phyloP scores from a whole-genome alignment of 2,797 vertebrate species.

The Gambelia wislizenii region DNA sequence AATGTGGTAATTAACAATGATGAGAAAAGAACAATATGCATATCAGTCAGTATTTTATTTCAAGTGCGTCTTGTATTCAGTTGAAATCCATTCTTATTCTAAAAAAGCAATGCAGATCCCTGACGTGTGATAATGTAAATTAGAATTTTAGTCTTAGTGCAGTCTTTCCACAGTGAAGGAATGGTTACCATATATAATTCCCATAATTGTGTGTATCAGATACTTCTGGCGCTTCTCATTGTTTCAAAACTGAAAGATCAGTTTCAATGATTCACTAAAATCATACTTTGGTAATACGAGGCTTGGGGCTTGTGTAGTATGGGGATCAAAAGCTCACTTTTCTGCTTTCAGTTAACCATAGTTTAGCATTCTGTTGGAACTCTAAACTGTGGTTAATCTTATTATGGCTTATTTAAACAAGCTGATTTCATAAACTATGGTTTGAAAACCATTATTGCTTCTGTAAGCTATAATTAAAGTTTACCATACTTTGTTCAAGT shows the following conservation, averaged over 20 bases:
- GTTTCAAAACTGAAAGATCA: neutral
- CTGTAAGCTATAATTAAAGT: neutral
- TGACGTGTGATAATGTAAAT: conserved; percentile 1
- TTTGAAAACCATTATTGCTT: neutral
- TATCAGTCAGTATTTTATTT: conserved; percentile 70
- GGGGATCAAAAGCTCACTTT: neutral
- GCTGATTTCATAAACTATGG: neutral
- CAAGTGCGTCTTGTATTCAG: conserved; percentile 52
- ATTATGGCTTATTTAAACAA: neutral
- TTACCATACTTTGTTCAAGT: neutral
- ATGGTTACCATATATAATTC: too few relatives aligned
- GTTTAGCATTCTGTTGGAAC: neutral
- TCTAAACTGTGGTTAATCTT: neutral
- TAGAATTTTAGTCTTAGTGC: conserved; percentile 23
- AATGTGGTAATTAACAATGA: conserved; percentile 71
- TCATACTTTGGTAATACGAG: neutral
- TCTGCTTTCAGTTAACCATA: neutral
- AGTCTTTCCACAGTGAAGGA: neutral
- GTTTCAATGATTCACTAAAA: neutral
- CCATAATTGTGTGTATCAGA: fast-evolving
- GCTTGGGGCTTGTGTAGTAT: too few relatives aligned
- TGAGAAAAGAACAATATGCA: conserved; percentile 69
- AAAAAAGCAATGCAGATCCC: conserved; percentile 50
- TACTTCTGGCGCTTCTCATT: neutral
- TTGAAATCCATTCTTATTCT: conserved; percentile 45